Evolutionary conservation across 2,113 vertebrate genomes (phyloP).

Genomic region (Piprites chloris): DNA sequence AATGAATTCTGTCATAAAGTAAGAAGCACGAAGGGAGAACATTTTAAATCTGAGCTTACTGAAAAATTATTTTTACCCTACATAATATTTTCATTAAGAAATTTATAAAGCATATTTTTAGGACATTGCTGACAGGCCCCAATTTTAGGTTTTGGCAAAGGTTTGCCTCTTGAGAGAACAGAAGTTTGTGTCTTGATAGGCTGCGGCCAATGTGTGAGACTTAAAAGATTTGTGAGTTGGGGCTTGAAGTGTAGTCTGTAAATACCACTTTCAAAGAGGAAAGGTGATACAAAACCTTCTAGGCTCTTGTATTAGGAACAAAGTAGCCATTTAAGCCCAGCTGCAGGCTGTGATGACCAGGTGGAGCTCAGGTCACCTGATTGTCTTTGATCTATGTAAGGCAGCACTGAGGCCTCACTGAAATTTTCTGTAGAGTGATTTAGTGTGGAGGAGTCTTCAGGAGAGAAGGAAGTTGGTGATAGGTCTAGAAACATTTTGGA

Average conservation of each 20-base stretch:
- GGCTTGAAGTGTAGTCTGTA: not conserved
- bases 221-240: not conserved
- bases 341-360: not conserved
- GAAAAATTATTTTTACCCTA: not conserved
- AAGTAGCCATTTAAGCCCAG: not conserved
- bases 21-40: not conserved
- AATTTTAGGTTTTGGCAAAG: not conserved
- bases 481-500: rapidly evolving
- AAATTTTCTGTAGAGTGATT: rapidly evolving
- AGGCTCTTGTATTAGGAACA: not conserved
- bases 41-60: not conserved
- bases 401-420: rapidly evolving
- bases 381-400: not conserved
- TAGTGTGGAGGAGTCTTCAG: rapidly evolving
- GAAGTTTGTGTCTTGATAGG: not conserved
- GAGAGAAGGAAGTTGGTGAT: rapidly evolving
- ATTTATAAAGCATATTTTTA: rapidly evolving
- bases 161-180: not conserved
- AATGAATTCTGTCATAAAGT: not conserved
- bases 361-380: not conserved
- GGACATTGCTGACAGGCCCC: not conserved
- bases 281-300: not conserved
- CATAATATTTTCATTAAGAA: not conserved
- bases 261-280: not conserved
- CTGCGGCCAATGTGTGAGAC: not conserved